Percentiles rank a stretch among this genome's conserved stretches.
These are phyloP conservation scores for Cryptotermes secundus DNA, from an alignment of 1,140 invertebrate genomes.

Conservation along the genomic window DNA sequence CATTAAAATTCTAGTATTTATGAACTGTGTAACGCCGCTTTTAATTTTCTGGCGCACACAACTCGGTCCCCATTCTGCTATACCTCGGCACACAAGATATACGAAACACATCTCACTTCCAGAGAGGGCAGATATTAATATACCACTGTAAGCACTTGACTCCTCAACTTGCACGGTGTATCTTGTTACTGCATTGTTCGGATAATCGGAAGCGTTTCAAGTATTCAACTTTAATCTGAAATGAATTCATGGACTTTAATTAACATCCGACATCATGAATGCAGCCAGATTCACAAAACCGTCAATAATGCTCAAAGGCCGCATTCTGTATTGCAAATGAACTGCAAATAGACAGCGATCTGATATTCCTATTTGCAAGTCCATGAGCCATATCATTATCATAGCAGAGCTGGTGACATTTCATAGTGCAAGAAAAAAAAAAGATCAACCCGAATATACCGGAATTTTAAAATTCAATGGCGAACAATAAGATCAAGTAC, in stretches of 20 bases:
- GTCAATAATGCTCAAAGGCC: not conserved
- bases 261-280: not conserved
- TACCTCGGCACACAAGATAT: too few relatives aligned
- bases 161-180: too few relatives aligned
- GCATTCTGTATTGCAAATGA: not conserved
- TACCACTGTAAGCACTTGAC: too few relatives aligned
- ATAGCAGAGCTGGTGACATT: not conserved
- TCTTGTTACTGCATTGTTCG: not conserved
- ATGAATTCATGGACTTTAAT: not conserved
- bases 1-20: too few relatives aligned
- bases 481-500: not conserved
- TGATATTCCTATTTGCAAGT: slow-evolving; percentile 17
- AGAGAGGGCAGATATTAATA: too few relatives aligned
- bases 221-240: not conserved
- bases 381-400: not conserved
- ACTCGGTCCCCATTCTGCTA: too few relatives aligned
- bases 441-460: not conserved
- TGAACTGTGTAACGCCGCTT: too few relatives aligned
- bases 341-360: not conserved
- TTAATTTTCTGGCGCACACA: too few relatives aligned
- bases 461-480: not conserved
- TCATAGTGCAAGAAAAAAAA: not conserved
- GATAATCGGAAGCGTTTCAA: not conserved
- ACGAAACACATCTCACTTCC: too few relatives aligned
- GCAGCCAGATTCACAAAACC: not conserved